Percentiles rank a stretch among this genome's conserved stretches.
These are phyloP conservation scores for Steinernema carpocapsae DNA, from an alignment of 2,888 invertebrate genomes.

Conservation along the genomic window DNA sequence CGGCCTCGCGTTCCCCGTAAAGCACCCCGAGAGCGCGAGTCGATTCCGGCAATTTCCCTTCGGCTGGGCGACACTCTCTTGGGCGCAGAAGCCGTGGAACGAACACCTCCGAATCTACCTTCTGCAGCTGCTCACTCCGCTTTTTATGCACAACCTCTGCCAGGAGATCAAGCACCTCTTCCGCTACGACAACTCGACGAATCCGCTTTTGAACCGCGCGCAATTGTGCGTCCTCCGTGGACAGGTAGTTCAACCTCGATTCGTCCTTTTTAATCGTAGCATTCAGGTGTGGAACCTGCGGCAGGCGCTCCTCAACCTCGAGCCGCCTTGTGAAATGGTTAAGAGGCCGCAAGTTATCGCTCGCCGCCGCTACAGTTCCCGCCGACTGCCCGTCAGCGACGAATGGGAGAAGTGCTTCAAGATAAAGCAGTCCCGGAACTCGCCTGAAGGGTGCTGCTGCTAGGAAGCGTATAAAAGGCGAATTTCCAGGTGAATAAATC, in stretches of 20 bases:
- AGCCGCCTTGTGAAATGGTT: constrained; percentile 56
- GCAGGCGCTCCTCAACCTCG: constrained; percentile 48
- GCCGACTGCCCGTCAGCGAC: not conserved
- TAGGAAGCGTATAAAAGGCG: no score
- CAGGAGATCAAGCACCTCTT: constrained; percentile 57
- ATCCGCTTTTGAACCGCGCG: constrained; percentile 51
- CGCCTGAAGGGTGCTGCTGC: not conserved
- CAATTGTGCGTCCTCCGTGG: constrained; percentile 63
- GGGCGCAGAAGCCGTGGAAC: constrained; percentile 57
- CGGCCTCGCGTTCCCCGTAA: constrained; percentile 97
- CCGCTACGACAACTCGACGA: constrained; percentile 66
- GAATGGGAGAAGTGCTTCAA: constrained; percentile 11
- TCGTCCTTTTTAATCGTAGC: not conserved
- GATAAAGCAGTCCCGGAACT: not conserved
- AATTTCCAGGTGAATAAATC: no score
- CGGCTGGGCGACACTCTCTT: constrained; percentile 58
- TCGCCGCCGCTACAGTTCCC: constrained; percentile 45
- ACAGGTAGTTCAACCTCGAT: no score
- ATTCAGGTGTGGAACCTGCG: constrained; percentile 56
- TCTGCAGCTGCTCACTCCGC: constrained; percentile 53
- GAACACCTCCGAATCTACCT: constrained; percentile 47
- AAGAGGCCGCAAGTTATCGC: constrained; percentile 53
- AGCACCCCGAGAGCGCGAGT: constrained; percentile 83
- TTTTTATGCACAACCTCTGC: constrained; percentile 56
- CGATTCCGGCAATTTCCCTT: constrained; percentile 62